phyloP scores from a whole-genome alignment of 1,140 invertebrate species.

The Brachionus rubens region DNA sequence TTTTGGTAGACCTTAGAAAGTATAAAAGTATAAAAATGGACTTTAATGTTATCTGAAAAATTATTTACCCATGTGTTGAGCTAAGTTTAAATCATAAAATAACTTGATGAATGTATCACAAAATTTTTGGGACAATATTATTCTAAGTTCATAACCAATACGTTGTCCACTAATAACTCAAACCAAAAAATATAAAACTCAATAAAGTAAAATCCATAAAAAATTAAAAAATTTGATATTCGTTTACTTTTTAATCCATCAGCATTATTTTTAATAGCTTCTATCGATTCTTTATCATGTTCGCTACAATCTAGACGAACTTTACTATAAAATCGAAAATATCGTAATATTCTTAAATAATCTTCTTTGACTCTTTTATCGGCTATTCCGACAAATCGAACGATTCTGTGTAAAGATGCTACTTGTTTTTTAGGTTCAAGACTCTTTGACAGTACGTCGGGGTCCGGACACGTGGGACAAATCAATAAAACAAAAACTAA shows the following conservation, averaged over 20 bases:
- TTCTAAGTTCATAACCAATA: slow-evolving; percentile 20
- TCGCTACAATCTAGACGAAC: neutral
- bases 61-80: slow-evolving; percentile 1
- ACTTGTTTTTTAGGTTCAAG: too few relatives aligned
- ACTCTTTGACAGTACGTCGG: too few relatives aligned
- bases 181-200: neutral
- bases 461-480: too few relatives aligned
- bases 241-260: slow-evolving; percentile 13
- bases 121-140: slow-evolving; percentile 32
- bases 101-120: slow-evolving; percentile 28
- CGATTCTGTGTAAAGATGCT: too few relatives aligned
- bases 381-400: slow-evolving; percentile 88
- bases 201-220: neutral
- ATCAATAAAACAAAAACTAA: too few relatives aligned
- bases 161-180: slow-evolving; percentile 44
- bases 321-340: slow-evolving; percentile 74
- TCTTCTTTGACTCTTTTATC: slow-evolving; percentile 85
- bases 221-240: neutral
- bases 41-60: neutral
- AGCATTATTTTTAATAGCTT: slow-evolving; percentile 29
- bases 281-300: slow-evolving; percentile 15
- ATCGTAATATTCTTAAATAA: slow-evolving; percentile 87
- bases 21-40: neutral
- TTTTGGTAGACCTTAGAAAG: slow-evolving; percentile 24
- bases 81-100: slow-evolving; percentile 38